Evolutionary conservation across 2,113 vertebrate species (phyloP), one percentile per base, ranked within the genome.

Genomic region (Apus apus): DNA sequence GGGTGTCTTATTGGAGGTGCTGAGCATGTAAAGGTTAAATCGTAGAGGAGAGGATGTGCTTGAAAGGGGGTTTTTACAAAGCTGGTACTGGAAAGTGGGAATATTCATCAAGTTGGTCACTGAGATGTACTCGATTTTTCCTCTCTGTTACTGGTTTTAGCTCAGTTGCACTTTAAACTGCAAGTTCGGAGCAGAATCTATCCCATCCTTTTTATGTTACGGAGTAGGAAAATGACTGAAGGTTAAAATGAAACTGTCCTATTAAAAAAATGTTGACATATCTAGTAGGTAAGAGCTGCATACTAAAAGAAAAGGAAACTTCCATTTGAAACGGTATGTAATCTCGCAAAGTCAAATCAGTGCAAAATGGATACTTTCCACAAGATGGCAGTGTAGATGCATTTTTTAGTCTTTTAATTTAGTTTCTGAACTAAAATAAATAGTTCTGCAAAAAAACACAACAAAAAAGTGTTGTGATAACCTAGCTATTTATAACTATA

Each of bases 311-410:
- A 72, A 40, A 29, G 5, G 18, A 46, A n/a, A 16, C 88, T 90
- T 64, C 9, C 10, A 56, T 78, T 64, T 46, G 68, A 22, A 46
- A 7, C 8, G 3, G 3, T 8, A 3, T 48, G 48, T 68, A 25
- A 38, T 1, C 7, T 13, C 8, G 34, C 18, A 9, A 25, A 57
- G 27, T 18, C 3, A 30, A 13, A 13, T 23, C 30, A 21, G 4
- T 56, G 68, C 50, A n/a, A 29, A 84, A 76, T 8, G 13, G 25
- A 8, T 61, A 15, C 3, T n/a, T 25, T 27, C 91, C 97, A 90
- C 94, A 36, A 80, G 97, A 21, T 96, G 97, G 96, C 93, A 15
- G 27, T 48, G 27, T n/a, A 85, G 70, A 38, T 56, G 50, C 32
- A 45, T 45, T 29, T 66, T 68, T 38, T 6, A 34, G 34, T 7